These are phyloP conservation scores for Myodes glareolus DNA, from an alignment of 2,113 vertebrate genomes.

Conservation along the genomic window DNA sequence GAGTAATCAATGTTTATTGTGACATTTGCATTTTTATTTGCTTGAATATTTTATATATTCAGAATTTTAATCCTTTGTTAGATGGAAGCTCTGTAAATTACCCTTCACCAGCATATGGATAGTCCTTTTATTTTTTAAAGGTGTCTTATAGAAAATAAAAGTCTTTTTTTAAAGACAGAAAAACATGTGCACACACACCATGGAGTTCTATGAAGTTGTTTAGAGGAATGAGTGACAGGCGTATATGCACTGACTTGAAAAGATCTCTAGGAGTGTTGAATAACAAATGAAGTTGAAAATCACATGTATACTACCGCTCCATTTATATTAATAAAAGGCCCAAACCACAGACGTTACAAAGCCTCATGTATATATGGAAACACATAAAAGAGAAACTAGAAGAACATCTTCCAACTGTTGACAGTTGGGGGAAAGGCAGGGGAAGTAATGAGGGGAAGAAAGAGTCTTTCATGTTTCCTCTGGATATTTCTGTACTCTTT, in stretches of 20 bases:
- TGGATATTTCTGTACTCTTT: conserved; percentile 58
- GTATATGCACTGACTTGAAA: background rate
- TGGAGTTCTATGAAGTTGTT: background rate
- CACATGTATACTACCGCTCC: background rate
- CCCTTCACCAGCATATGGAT: background rate
- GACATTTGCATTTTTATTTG: conserved; percentile 28
- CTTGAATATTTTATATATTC: conserved; percentile 8
- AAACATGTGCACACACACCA: background rate
- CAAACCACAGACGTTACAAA: background rate
- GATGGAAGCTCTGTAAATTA: background rate
- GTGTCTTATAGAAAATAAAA: background rate
- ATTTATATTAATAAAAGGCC: conserved; percentile 13
- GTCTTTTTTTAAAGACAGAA: background rate
- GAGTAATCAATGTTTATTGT: background rate
- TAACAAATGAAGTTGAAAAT: conserved; percentile 53
- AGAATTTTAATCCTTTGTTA: background rate
- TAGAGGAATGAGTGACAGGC: background rate
- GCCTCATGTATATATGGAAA: conserved; percentile 34
- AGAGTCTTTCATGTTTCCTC: conserved; percentile 49
- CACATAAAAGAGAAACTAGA: conserved; percentile 49
- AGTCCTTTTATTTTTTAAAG: background rate
- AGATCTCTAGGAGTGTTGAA: background rate
- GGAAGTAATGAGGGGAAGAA: conserved; percentile 16
- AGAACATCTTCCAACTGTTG: conserved; percentile 26
- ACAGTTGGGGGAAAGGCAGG: background rate